A percentile compares a stretch with the other conserved stretches of the same genome.
phyloP scores from a whole-genome alignment of 2,888 invertebrate genomes.

The Hoplodrina blanda region DNA sequence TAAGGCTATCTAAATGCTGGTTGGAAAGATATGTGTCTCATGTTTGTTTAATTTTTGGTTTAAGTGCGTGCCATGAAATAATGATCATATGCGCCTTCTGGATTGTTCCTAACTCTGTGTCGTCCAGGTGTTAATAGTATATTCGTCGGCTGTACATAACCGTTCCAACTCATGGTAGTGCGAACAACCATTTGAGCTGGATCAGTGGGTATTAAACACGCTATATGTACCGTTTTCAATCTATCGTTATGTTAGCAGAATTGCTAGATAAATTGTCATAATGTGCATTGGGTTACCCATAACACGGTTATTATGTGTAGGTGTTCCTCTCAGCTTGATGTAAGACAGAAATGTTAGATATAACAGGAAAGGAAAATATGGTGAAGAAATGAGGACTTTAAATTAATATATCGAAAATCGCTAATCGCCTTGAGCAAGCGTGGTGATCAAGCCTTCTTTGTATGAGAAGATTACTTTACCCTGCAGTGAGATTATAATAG shows the following conservation, averaged over 20 bases:
- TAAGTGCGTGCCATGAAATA: neutral
- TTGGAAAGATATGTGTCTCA: no score
- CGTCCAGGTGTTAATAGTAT: neutral
- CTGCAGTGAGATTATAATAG: no score
- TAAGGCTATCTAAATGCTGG: no score
- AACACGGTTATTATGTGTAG: neutral
- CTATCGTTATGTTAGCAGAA: neutral
- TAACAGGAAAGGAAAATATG: no score
- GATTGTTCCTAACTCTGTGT: neutral
- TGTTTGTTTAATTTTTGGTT: no score
- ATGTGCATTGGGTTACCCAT: neutral
- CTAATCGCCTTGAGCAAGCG: no score
- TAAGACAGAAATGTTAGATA: no score
- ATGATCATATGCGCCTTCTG: neutral
- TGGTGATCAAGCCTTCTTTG: no score
- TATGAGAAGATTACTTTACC: no score
- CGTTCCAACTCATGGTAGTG: slow-evolving; percentile 7
- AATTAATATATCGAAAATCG: no score
- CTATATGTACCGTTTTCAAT: neutral
- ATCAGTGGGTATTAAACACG: slow-evolving; percentile 1
- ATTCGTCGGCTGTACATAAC: neutral
- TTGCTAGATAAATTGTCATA: neutral
- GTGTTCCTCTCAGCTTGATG: no score
- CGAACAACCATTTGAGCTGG: slow-evolving; percentile 7
- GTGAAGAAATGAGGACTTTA: no score